A percentile compares a stretch with the other conserved stretches of the same genome.
Conservation (phyloP, 2,888 invertebrate species). For the Agonopterix subpropinquella region DNA sequence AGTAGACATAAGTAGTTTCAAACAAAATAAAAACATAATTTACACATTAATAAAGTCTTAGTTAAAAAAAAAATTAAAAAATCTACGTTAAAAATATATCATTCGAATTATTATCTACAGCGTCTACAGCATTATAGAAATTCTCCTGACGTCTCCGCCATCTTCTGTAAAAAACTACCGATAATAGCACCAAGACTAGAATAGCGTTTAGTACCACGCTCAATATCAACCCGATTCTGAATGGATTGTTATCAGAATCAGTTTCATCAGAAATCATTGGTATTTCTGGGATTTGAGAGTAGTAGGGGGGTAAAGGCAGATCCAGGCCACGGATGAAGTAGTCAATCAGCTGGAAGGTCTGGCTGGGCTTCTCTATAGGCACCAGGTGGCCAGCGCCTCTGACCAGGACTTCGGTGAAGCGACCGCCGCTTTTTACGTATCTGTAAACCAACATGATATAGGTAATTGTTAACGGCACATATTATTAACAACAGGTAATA, state of each 20-base stretch:
- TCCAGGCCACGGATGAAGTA: conserved; percentile 38
- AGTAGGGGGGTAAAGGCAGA: conserved; percentile 27
- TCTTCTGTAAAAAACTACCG: conserved; percentile 26
- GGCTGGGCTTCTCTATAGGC: conserved; percentile 74
- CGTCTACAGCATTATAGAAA: conserved; percentile 31
- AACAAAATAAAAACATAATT: too few relatives aligned
- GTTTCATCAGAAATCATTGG: background rate
- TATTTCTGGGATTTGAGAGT: conserved; percentile 5
- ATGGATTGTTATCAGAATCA: background rate
- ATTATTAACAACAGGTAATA: too few relatives aligned
- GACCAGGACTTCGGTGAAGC: conserved; percentile 74
- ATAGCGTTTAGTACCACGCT: conserved; percentile 47
- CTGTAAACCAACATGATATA: conserved; percentile 33
- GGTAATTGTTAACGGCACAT: too few relatives aligned
- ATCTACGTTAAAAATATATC: conserved; percentile 8
- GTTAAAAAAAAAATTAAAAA: too few relatives aligned
- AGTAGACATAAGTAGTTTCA: too few relatives aligned
- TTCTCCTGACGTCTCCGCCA: conserved; percentile 36
- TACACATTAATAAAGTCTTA: too few relatives aligned
- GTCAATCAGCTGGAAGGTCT: conserved; percentile 42
- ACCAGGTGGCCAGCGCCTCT: conserved; percentile 78
- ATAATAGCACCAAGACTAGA: conserved; percentile 26
- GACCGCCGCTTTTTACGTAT: conserved; percentile 71
- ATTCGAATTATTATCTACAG: conserved; percentile 31
- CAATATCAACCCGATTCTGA: conserved; percentile 24